Percentiles rank a stretch among this genome's conserved stretches.
Conservation (phyloP, 2,113 vertebrate genomes). For the sheep (Ovis aries) region ARS-UI_Ramb_v3.0 NC_056056.1:117024001-117024500, state of each 20-base stretch:
- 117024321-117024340: too few relatives aligned
- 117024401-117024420: background rate
- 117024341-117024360: too few relatives aligned
- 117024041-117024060: background rate
- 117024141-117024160: background rate
- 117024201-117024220: background rate
- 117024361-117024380: background rate
- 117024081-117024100: background rate
- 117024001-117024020: background rate
- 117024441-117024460: background rate
- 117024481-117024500: conserved; percentile 47
- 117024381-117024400: background rate
- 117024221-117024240: background rate
- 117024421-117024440: background rate
- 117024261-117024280: fast-evolving
- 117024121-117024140: background rate
- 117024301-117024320: too few relatives aligned
- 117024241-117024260: too few relatives aligned
- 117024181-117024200: background rate
- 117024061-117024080: background rate
- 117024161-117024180: conserved; percentile 8
- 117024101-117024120: background rate
- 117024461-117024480: conserved; percentile 36
- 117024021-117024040: background rate
- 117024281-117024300: too few relatives aligned